phyloP scores from a whole-genome alignment of 2,797 vertebrate genomes.

The Sebastes glaucus region DNA sequence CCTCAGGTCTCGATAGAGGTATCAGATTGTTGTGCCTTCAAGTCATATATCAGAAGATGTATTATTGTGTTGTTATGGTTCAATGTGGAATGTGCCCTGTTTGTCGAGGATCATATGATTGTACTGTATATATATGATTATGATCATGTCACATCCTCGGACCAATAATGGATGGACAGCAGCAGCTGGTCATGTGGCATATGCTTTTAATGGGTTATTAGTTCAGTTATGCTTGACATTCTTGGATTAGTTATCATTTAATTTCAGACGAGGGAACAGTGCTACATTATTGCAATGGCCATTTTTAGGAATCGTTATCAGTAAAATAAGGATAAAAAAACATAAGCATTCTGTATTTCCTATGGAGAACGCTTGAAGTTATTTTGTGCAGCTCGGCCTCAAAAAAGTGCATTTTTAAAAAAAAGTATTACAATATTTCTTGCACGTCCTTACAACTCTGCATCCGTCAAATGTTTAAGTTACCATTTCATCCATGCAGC shows the following conservation, averaged over 20 bases:
- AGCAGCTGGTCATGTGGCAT: slow-evolving; percentile 2
- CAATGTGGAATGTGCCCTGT: slow-evolving; percentile 2
- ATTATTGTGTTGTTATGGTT: background rate
- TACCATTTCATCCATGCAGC: background rate
- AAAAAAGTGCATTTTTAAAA: background rate
- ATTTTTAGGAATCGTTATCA: background rate
- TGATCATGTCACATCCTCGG: background rate
- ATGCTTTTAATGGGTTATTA: background rate
- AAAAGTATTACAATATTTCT: background rate
- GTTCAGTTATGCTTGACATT: background rate
- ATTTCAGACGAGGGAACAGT: background rate
- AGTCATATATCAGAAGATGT: background rate
- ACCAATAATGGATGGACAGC: background rate
- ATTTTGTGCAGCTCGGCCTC: background rate
- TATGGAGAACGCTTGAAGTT: background rate
- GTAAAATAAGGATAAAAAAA: background rate
- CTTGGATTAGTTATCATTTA: background rate
- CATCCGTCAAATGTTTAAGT: background rate
- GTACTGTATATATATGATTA: background rate
- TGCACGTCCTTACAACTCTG: background rate
- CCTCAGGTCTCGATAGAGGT: background rate
- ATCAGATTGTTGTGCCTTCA: background rate
- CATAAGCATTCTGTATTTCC: too few relatives aligned
- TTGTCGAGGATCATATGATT: slow-evolving; percentile 31
- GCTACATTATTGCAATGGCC: too few relatives aligned